Base-by-base conservation (phyloP, 2,113 vertebrate genomes). In the Puffinus mauretanicus region DNA sequence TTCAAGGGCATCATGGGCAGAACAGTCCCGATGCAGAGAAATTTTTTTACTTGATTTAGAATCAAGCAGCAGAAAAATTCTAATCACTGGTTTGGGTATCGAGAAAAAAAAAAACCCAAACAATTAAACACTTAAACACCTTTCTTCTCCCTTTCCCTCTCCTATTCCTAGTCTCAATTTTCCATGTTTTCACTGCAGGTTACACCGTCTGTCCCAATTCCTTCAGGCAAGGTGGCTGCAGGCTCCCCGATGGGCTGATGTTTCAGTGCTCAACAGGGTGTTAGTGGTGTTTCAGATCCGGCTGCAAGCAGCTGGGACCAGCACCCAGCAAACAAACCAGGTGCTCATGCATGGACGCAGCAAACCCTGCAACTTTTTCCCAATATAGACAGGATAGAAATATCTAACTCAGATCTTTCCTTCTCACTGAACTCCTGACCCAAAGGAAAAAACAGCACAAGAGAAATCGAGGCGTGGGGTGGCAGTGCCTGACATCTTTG, bases 1-100 rank as follows among this genome's bases (percentile, higher is more conserved):
- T 40, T 13, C 65, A 52, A 52, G 21, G n/a, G 36, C n/a, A 26
- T 29, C 22, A 27, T 1, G 54, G 24, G 20, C 38, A 83, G 67
- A 77, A 40, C 4, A 21, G 25, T 16, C 38, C 67, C 0, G 0
- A 11, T 3, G 22, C 1, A 2, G 29, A 61, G 46, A 40, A 38
- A 3, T 11, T 36, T 72, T 72, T 86, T 30, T 15, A 54, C 13
- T 19, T 44, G 14, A 57, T 61, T 46, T 38, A 30, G 30, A 34
- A 6, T 30, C 40, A 75, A 40, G 6, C 4, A 6, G 1, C 20
- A 67, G 47, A 75, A 71, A 71, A 82, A 36, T 32, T 49, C 54
- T 78, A 16, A 32, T 47, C 9, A 1, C 12, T 71, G 40, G 15
- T 38, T 38, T 25, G 8, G 5, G 3, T 54, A 36, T 5, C 40